These are phyloP conservation scores for Acrocephalus arundinaceus DNA, from an alignment of 2,113 vertebrate genomes.

Conservation along the genomic window DNA sequence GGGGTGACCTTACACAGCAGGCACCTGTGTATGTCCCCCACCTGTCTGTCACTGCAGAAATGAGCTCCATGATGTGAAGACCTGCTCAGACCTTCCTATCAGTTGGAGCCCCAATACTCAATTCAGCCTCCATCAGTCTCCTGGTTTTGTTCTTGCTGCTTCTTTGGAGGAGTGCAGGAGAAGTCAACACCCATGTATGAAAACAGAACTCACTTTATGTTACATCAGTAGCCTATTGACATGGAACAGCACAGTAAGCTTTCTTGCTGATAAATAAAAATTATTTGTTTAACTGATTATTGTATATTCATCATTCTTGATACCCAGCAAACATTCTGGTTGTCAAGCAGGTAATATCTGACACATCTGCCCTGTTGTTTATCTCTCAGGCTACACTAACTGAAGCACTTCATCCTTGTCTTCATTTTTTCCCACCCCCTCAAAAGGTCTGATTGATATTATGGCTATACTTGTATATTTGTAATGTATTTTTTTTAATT, in stretches of 20 bases:
- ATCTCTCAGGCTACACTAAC: neutral
- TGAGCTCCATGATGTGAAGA: neutral
- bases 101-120: neutral
- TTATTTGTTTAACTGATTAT: neutral
- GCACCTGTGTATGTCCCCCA: neutral
- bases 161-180: neutral
- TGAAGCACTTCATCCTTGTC: neutral
- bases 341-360: conserved; percentile 53
- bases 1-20: neutral
- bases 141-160: neutral
- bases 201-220: conserved; percentile 18
- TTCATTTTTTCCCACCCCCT: neutral
- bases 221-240: neutral
- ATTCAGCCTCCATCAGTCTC: neutral
- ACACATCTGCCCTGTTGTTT: conserved; percentile 69
- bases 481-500: neutral
- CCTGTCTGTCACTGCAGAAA: neutral
- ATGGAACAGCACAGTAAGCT: neutral
- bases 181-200: neutral
- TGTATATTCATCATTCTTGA: conserved; percentile 44
- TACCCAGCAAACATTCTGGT: conserved; percentile 6
- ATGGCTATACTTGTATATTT: neutral
- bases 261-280: conserved; percentile 35
- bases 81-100: neutral
- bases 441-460: neutral